Base-by-base conservation (phyloP, 2,888 invertebrate species). In the Hanleya hanleyi region DNA sequence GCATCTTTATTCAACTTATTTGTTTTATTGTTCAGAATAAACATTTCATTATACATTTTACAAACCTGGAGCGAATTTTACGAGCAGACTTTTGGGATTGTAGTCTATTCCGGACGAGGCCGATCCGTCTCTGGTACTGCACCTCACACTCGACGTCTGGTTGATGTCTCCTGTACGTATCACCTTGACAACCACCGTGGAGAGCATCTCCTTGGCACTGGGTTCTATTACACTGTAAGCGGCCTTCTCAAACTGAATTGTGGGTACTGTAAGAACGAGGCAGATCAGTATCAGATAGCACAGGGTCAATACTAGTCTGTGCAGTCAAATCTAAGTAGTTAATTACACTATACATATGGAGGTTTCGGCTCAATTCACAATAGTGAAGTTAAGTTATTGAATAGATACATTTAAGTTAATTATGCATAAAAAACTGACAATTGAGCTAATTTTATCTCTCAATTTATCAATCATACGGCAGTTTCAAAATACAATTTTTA, bases 91-190 rank as follows among this genome's bases (percentile, higher is more conserved):
- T 67, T 85, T 87, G 0, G 89, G 83, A 70, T 86, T 84, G 77
- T 90, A 91, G 79, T 91, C 90, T 18, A 86, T 68, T 1, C 90
- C 90, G 15, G 90, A 87, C 67, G 83, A 78, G 0, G 90, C 91
- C 29, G 90, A 89, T 7, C 87, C 90, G 83, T 91, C 91, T 50
- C 86, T 82, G 0, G 90, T 90, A 67, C 86, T 88, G 71, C 88
- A 86, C 50, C 89, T 77, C 4, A 89, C 86, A 73, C 79, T 84
- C 12, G 86, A 84, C 26, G 83, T 74, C 67, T 80, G 71, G 36
- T 81, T 85, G 5, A 81, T 73, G 74, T 90, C 90, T 0, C 91
- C 91, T 22, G 75, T 78, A 62, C 90, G 82, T 3, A 85, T 67
- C 15, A 91, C 83, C 62, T 80, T 82, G 50, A 90, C 72, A 7